Base-by-base conservation (phyloP, 2,797 vertebrate species). In the Muscicapa striata region DNA sequence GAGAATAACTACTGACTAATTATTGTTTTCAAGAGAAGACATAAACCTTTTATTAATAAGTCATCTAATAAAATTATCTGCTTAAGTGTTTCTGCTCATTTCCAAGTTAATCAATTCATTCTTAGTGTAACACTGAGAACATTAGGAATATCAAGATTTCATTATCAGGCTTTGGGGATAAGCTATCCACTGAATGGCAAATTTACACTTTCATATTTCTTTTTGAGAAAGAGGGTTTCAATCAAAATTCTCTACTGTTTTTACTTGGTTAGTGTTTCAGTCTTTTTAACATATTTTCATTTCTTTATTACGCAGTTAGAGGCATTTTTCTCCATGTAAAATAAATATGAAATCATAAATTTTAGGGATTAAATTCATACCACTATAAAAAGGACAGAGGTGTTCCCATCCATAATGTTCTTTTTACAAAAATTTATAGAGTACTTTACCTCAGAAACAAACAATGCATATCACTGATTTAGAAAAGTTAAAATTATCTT, bases 121-220 rank as follows among this genome's bases (percentile, higher is more conserved):
- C 24, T 41, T 17, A 7, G 6, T 48, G 64, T 11, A 78, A 0
- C 0, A 40, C 3, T 2, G 3, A 22, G 23, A 82, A 3, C 12
- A 19, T 30, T 74, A 26, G 45, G 20, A 72, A 51, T 7, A 87
- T 45, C 36, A 87, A 79, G 22, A 62, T n/a, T 4, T 67, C 32
- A 67, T 66, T 22, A 83, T 20, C 11, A 58, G 27, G 30, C 17
- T 10, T 24, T 38, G 14, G 2, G 1, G 54, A 68, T 40, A 58
- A 68, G 13, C 4, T 40, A 2, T 2, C 6, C 11, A 43, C 3
- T 7, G 26, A 77, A 59, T 9, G 1, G 9, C 17, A 72, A 72
- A 78, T 59, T 64, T 67, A 41, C 17, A 1, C 32, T 49, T 74
- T 77, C 13, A 38, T 72, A 34, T 1, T 9, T 8, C 2, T 55